Percentiles rank a stretch among this genome's conserved stretches.
Conservation (phyloP, 2,888 invertebrate genomes). For the Timandra comae region DNA sequence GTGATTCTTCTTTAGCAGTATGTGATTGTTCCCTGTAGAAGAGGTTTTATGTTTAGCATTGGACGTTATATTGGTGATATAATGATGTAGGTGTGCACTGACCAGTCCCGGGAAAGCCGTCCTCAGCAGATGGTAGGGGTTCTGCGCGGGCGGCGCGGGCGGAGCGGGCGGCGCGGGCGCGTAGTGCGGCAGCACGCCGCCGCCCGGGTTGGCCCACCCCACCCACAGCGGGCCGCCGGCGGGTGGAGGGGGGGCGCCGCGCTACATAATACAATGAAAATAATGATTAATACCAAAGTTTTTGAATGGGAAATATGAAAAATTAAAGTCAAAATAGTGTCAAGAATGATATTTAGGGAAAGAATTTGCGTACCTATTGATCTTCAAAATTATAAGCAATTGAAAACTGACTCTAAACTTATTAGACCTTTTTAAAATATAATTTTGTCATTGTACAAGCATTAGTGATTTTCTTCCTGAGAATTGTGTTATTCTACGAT, state of each 20-base stretch:
- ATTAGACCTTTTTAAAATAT: no score
- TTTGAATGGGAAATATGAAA: not conserved
- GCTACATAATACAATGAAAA: conserved; percentile 23
- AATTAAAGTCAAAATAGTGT: not conserved
- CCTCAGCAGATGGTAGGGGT: conserved; percentile 49
- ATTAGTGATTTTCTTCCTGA: no score
- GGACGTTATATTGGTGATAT: no score
- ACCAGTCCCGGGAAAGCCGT: conserved; percentile 58
- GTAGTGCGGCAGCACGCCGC: conserved; percentile 32
- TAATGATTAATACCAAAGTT: not conserved
- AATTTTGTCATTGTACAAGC: no score
- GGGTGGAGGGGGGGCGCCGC: conserved; percentile 37
- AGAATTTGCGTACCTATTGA: no score
- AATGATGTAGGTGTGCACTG: no score
- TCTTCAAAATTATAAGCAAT: no score
- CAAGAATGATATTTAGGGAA: not conserved
- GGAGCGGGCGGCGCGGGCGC: conserved; percentile 18
- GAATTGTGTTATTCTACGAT: no score
- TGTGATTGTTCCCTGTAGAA: no score
- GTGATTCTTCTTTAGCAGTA: no score
- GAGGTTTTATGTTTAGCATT: no score
- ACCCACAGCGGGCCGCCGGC: conserved; percentile 39
- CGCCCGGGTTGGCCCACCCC: conserved; percentile 46
- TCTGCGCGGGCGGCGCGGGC: conserved; percentile 24
- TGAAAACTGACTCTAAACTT: no score